Base-by-base conservation (phyloP, 2,113 vertebrate genomes). In the Mugil cephalus region DNA sequence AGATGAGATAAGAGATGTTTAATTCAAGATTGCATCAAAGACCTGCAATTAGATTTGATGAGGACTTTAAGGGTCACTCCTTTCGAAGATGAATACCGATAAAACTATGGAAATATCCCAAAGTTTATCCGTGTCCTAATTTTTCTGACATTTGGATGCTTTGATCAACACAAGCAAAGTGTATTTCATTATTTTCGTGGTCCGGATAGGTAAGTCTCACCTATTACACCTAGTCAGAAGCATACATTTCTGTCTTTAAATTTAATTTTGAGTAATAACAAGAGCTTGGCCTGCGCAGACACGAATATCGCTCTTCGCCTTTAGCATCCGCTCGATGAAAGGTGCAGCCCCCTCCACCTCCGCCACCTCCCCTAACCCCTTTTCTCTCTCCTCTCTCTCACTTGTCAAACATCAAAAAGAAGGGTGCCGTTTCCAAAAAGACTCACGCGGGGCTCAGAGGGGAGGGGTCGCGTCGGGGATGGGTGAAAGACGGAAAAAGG, bases 391-490 rank as follows among this genome's bases (percentile, higher is more conserved):
- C 74, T 77, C 79, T 74, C 81, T 36, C 76, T 80, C 74, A 88
- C 77, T 74, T 90, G 86, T 87, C 85, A 86, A 79, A 91, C 87
- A 91, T 92, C 88, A 92, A 92, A 92, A 84, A 87, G 74, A 82
- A 85, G 81, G 72, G 71, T 71, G 79, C 84, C 80, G 79, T 89
- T 84, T 88, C 83, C 75, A 89, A 79, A 90, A 88, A 83, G 68
- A 74, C 72, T 77, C 70, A 87, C 60, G 53, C 65, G 58, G 63
- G 60, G 80, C 76, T 66, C 66, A 46, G n/a, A 79, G 63, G 58
- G 46, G 72, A 74, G 71, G 70, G 73, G 82, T 19, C 66, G 61
- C 53, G 15, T 42, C 53, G 7, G 7, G 4, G 5, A 34, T 6
- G 56, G 75, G 30, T 39, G 67, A 71, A 17, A 24, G 79, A 78